Evolutionary conservation across 2,113 vertebrate species (phyloP).

Genomic region (Grammomys dolichurus): DNA sequence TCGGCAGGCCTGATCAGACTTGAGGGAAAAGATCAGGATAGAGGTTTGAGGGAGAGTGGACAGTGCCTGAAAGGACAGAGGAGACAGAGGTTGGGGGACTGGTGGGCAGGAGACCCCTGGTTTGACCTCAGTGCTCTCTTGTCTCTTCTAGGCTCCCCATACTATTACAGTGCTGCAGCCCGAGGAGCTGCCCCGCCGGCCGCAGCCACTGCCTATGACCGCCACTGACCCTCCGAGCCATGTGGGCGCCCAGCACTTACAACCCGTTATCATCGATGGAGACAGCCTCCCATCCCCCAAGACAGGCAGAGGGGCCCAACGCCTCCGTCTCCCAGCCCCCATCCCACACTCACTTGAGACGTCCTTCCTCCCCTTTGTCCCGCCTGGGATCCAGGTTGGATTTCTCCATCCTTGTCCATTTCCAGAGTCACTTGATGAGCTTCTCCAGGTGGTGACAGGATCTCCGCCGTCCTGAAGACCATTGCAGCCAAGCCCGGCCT

Average conservation of each 20-base stretch:
- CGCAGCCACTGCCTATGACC: constrained; percentile 94
- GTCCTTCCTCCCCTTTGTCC: neutral
- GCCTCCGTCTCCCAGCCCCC: constrained; percentile 60
- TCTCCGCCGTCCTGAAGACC: constrained; percentile 67
- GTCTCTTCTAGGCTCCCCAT: constrained; percentile 93
- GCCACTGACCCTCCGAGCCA: constrained; percentile 91
- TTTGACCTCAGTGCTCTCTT: neutral
- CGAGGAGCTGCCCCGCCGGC: constrained; percentile 93
- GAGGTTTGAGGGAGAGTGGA: neutral
- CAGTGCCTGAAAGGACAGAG: neutral
- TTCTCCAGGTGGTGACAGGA: constrained; percentile 38
- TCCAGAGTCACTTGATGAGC: constrained; percentile 62
- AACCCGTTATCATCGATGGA: constrained; percentile 73
- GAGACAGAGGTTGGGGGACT: neutral
- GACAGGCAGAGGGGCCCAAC: constrained; percentile 52
- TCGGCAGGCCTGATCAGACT: neutral
- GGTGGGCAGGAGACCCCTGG: neutral
- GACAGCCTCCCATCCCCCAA: neutral
- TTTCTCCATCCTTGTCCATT: constrained; percentile 61
- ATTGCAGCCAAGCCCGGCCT: constrained; percentile 62
- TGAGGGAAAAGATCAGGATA: neutral
- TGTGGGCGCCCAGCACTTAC: constrained; percentile 72
- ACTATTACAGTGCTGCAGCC: constrained; percentile 97
- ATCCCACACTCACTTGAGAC: neutral
- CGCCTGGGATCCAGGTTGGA: constrained; percentile 43